These are phyloP conservation scores for Enteromius treurensis DNA, from an alignment of 2,797 vertebrate genomes.

Conservation along the genomic window DNA sequence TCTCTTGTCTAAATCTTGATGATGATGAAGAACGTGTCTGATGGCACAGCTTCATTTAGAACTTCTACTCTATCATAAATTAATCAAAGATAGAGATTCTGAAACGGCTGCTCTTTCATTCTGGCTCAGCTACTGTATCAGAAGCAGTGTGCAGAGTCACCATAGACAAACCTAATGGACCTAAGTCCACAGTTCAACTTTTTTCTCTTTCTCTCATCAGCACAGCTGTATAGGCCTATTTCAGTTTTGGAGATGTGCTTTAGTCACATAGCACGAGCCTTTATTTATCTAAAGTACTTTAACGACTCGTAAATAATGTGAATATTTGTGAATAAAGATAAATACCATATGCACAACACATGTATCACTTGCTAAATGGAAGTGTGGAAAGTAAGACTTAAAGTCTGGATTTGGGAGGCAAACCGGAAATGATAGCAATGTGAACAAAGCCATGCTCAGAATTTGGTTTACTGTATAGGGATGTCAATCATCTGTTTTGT, in stretches of 20 bases:
- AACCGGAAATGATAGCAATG: background rate
- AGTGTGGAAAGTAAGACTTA: background rate
- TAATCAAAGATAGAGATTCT: slow-evolving; percentile 4
- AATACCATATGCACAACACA: background rate
- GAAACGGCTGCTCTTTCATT: slow-evolving; percentile 5
- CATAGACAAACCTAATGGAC: background rate
- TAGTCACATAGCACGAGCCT: too few relatives aligned
- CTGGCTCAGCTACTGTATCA: background rate
- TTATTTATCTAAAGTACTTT: background rate
- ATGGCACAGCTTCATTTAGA: slow-evolving; percentile 15
- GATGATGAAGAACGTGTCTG: slow-evolving; percentile 6
- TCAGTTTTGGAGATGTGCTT: background rate
- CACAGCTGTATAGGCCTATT: background rate
- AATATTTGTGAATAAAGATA: too few relatives aligned
- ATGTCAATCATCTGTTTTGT: background rate
- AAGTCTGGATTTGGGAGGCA: background rate
- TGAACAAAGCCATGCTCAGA: background rate
- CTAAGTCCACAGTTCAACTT: background rate
- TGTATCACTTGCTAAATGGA: background rate
- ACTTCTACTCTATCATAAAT: background rate
- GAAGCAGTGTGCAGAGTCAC: background rate
- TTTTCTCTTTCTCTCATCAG: background rate
- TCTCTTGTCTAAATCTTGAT: slow-evolving; percentile 2
- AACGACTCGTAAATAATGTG: too few relatives aligned
- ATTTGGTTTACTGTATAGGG: background rate